Conservation (phyloP, 2,888 invertebrate species). For the Coelopa pilipes region DNA sequence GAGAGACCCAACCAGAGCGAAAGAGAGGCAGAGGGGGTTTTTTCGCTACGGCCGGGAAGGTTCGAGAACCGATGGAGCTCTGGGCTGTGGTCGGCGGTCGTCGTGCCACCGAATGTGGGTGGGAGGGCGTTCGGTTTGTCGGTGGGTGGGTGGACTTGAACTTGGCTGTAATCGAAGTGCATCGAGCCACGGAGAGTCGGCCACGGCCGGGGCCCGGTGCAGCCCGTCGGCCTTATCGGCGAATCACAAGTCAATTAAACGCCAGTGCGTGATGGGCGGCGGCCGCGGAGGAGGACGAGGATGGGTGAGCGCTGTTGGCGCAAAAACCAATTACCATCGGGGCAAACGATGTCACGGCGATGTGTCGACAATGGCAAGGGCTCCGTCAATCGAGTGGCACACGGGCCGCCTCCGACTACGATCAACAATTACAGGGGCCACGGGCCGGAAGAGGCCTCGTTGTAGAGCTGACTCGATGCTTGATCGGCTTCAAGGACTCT, state of each 20-base stretch:
- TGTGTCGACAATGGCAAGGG: neutral
- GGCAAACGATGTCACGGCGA: neutral
- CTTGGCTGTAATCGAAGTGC: constrained; percentile 17
- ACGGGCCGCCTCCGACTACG: no score
- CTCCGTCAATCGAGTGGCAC: no score
- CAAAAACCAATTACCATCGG: no score
- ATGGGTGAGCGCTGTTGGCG: neutral
- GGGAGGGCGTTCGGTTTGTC: neutral
- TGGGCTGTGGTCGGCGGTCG: neutral
- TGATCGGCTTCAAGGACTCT: no score
- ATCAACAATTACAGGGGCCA: no score
- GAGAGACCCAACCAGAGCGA: no score
- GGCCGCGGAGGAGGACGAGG: no score
- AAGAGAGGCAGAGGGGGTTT: neutral
- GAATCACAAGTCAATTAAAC: constrained; percentile 13
- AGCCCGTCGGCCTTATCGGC: neutral
- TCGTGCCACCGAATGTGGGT: neutral
- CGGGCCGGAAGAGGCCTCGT: no score
- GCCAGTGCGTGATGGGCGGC: neutral
- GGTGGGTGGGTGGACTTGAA: neutral
- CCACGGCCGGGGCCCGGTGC: neutral
- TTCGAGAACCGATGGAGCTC: neutral
- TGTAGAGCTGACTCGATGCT: no score
- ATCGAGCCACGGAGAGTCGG: neutral
- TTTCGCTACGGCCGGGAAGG: neutral